Base-by-base conservation (phyloP, 64 coral and sea anemone species). In the Platygyra sinensis region DNA sequence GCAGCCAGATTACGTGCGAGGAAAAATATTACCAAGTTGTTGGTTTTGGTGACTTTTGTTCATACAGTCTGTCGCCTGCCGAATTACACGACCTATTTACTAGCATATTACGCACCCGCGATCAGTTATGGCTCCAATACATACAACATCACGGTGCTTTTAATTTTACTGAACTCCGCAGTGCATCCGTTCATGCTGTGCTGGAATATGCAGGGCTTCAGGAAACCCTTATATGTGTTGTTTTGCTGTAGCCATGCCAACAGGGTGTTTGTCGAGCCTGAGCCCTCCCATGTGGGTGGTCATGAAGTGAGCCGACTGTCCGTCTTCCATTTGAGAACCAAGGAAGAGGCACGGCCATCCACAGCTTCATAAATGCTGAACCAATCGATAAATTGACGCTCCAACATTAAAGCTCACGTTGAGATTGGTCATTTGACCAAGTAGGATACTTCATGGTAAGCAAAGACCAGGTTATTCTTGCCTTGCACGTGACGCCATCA, bases 61-160 rank as follows among this genome's bases (percentile, higher is more conserved):
- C 90, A 92, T 30, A 86, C 90, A 7, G 22, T 86, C 33, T 92
- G 90, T 61, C 54, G 90, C 13, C 5, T 92, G 55, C 90, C 90
- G 2, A 92, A 92, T 50, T 92, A 92, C 73, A 87, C 74, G 28
- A 87, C 86, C 29, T 92, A 92, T 46, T 62, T 92, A 22, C 27
- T 92, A 11, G 64, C 76, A 1, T 92, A 92, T 19, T 30, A 57
- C 15, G 60, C 82, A 28, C 82, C 90, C 22, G 49, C 73, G 12
- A 60, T 86, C 2, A 80, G 17, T 3, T 92, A 92, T 19, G 90
- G 90, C 6, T 92, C 90, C 2, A 77, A 87, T 17, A 52, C 86
- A 1, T 92, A 92, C 62, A 87, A 92, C 46, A 28, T 92, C 2
- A 92, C 90, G 19, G 90, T 92, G 16, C 42, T 92, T 33, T 75